Percentiles rank a stretch among this genome's conserved stretches.
Conservation (phyloP, 1,140 invertebrate genomes). For the Melanaphis sacchari region DNA sequence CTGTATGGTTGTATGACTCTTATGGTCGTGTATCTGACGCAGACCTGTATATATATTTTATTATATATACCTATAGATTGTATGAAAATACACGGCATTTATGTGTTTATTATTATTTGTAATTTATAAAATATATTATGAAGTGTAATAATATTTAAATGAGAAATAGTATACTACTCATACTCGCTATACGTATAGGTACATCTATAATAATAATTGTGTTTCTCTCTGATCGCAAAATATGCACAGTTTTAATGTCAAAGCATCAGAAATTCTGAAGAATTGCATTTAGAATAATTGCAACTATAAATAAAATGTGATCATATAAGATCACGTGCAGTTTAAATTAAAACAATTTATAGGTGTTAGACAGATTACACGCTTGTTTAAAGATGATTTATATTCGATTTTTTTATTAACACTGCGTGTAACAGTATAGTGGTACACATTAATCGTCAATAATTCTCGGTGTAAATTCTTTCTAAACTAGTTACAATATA, state of each 20-base stretch:
- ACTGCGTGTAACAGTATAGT: neutral
- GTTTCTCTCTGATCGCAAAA: neutral
- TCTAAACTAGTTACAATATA: neutral
- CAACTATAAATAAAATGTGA: neutral
- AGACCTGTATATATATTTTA: too few species aligned
- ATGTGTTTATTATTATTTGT: too few species aligned
- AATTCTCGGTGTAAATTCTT: neutral
- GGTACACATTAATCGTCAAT: neutral
- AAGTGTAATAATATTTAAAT: too few species aligned
- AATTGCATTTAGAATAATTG: neutral
- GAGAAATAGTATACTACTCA: neutral
- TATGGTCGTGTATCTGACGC: too few species aligned
- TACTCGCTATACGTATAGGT: neutral
- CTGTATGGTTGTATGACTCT: too few species aligned
- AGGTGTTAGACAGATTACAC: neutral
- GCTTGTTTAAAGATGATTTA: slow-evolving; percentile 24
- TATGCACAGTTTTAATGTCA: neutral
- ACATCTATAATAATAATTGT: neutral
- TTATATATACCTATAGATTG: too few species aligned
- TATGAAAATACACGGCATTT: too few species aligned
- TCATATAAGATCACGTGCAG: neutral
- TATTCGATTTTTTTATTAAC: neutral
- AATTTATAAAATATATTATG: too few species aligned
- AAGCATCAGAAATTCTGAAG: neutral
- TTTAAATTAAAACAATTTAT: neutral